These are phyloP conservation scores for Rhyzopertha dominica DNA, from an alignment of 1,140 invertebrate genomes.

Conservation along the genomic window DNA sequence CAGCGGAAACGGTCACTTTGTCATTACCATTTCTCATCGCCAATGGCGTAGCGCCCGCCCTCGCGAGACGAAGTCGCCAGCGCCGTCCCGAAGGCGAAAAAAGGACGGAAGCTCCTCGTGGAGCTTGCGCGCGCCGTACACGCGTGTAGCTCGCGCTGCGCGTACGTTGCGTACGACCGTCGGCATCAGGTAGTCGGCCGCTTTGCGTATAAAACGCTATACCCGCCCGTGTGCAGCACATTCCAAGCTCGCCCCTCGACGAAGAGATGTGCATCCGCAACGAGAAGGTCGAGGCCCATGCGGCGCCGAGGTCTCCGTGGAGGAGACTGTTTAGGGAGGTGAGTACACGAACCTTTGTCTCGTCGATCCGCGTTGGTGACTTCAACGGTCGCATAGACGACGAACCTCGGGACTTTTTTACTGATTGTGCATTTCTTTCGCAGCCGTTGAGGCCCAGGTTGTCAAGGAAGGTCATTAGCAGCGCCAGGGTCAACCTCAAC, in stretches of 20 bases:
- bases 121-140: slow-evolving; percentile 24
- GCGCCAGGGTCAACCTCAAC: slow-evolving; percentile 53
- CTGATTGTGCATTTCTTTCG: slow-evolving; percentile 17
- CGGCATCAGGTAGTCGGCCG: slow-evolving; percentile 18
- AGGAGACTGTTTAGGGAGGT: slow-evolving; percentile 25
- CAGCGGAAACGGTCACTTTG: not conserved
- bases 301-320: slow-evolving; percentile 25
- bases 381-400: too few relatives aligned
- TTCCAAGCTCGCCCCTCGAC: slow-evolving; percentile 17
- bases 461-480: slow-evolving; percentile 48
- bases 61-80: not conserved
- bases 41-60: not conserved
- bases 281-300: slow-evolving; percentile 19
- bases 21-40: not conserved
- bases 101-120: slow-evolving; percentile 5
- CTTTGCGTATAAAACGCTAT: slow-evolving; percentile 26
- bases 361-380: too few relatives aligned
- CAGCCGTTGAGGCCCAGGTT: slow-evolving; percentile 50
- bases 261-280: slow-evolving; percentile 27
- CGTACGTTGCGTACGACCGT: slow-evolving; percentile 10
- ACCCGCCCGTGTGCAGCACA: slow-evolving; percentile 20
- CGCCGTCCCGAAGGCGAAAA: slow-evolving; percentile 9
- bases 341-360: slow-evolving; percentile 13
- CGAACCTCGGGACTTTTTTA: not conserved
- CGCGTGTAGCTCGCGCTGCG: slow-evolving; percentile 33